Conservation (phyloP, 64 coral and sea anemone genomes). For the Montipora capricornis region DNA sequence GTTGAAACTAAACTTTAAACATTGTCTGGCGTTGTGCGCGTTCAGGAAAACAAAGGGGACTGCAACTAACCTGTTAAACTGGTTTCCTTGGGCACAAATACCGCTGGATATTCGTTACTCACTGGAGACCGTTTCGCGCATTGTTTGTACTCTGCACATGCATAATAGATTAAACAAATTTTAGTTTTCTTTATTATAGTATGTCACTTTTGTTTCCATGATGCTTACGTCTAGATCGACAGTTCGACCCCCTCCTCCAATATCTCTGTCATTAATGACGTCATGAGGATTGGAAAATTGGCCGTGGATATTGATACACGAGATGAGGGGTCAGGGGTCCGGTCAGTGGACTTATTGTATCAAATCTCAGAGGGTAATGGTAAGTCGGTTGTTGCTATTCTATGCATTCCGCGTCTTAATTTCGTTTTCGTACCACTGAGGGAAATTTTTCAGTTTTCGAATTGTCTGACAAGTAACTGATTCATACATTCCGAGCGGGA, state of each 20-base stretch:
- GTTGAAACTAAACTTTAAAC: too few species aligned
- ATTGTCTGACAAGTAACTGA: not conserved
- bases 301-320: constrained; percentile 70
- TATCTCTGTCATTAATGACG: constrained; percentile 72
- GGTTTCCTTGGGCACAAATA: too few species aligned
- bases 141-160: too few species aligned
- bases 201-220: not conserved
- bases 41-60: too few species aligned
- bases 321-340: constrained; percentile 78
- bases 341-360: constrained; percentile 79
- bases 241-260: constrained; percentile 72
- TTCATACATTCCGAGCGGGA: not conserved
- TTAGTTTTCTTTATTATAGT: too few species aligned
- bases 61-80: too few species aligned
- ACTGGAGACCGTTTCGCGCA: too few species aligned
- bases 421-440: not conserved
- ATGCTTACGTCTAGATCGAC: constrained; percentile 72
- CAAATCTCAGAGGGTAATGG: constrained; percentile 33
- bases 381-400: not conserved
- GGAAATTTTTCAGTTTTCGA: not conserved
- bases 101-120: too few species aligned
- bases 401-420: not conserved
- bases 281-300: constrained; percentile 64
- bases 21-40: too few species aligned
- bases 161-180: too few species aligned